Base-by-base conservation (phyloP, 2,113 vertebrate species). In the Acinonyx jubatus region DNA sequence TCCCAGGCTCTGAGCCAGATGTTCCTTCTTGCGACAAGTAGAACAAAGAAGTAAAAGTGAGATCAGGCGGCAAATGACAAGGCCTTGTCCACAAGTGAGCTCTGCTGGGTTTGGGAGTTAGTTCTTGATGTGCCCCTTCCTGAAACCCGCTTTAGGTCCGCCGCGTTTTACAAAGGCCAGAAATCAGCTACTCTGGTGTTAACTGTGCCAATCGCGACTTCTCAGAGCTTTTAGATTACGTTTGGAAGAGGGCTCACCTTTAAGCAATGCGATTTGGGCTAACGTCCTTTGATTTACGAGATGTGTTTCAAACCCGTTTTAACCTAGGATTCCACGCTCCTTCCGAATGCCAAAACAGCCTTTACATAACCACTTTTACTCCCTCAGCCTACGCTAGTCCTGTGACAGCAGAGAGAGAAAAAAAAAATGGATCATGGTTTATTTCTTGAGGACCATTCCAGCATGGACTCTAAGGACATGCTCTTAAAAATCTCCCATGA, bases 11-110 rank as follows among this genome's bases (percentile, higher is more conserved):
- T 6, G 33, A 78, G 97, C 98, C 97, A 98, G 97, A 98, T 97
- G 97, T 92, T 94, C 87, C 87, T 91, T 90, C 97, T 96, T 16
- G 81, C 69, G 90, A 83, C 93, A 89, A 92, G 89, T 27, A 94
- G 94, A 97, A 98, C 97, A 98, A 98, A 98, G 87, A 76, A 90
- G 90, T 85, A 87, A 95, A 96, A 96, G 95, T 96, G 95, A 97
- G 94, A 94, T 83, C 38, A 18, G 78, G 85, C 82, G 76, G 82
- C 18, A 9, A 52, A 66, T 97, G 96, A 84, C 55, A 65, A 93
- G 93, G 68, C 50, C 82, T 84, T 76, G 89, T 96, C 89, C 87
- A 55, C 92, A 92, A 55, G 89, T 83, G 92, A 97, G 91, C 38
- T 29, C 71, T 68, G 78, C 88, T 0, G 0, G 63, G 50, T 45